Evolutionary conservation across 2,113 vertebrate genomes (phyloP), one percentile per base, ranked within the genome.

Genomic region (Ornithorhynchus anatinus): DNA sequence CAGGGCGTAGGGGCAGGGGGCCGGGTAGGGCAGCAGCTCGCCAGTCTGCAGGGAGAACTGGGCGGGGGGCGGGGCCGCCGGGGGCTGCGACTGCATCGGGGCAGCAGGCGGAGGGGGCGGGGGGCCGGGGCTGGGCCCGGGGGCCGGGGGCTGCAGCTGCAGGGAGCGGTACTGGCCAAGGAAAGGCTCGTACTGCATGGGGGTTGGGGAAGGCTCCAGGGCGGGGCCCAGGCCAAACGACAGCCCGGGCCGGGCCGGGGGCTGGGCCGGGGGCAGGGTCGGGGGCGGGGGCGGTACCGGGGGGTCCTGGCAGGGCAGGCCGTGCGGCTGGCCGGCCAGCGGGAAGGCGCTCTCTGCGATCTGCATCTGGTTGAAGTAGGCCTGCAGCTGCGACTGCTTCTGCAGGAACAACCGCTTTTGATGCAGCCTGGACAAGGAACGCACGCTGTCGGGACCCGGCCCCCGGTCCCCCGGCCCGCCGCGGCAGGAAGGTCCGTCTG

Each of bases 301-400:
- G 10, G 77, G 72, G 19, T 93, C 88, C 53, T 91, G 91, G 25
- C 79, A 88, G 65, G 90, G 81, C 1, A 90, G 53, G 31, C 90
- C 77, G 4, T 91, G 90, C 79, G 92, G 86, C 35, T 89, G 90
- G 43, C 75, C 88, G 2, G 94, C 67, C 48, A 85, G 70, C 0
- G 94, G 85, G 80, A 92, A 98, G 0, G 96, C 91, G 62, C 90
- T 93, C 86, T 99, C 97, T 0, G 94, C 98, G 53, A 99, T 99
- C 78, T 99, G 98, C 97, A 99, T 97, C 95, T 99, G 98, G 88
- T 98, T 99, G 77, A 99, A 99, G 84, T 98, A 99, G 0, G 93
- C 85, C 85, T 96, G 98, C 70, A 99, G 94, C 90, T 98, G 98
- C 17, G 96, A 94, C 75, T 98, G 96, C 71, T 96, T 96, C 91